Evolutionary conservation across 2,888 invertebrate genomes (phyloP).

Genomic region (Cylindroiulus punctatus): DNA sequence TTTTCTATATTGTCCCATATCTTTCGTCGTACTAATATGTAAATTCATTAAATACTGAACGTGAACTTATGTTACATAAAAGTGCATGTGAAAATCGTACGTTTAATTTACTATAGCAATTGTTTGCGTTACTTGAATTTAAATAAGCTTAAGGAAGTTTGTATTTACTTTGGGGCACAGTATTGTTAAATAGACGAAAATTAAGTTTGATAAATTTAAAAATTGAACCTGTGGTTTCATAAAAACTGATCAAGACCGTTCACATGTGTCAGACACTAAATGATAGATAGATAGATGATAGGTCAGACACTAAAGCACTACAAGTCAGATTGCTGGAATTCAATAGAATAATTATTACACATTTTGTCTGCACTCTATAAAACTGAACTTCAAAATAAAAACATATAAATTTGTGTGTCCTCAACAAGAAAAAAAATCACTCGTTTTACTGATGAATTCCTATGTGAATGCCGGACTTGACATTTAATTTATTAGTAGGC

Average conservation of each 20-base stretch:
- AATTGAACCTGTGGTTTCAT: not conserved
- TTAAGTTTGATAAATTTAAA: not conserved
- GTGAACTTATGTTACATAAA: too few species aligned
- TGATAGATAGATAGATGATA: too few species aligned
- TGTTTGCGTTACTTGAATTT: not conserved
- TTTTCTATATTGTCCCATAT: too few species aligned
- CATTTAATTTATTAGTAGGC: not conserved
- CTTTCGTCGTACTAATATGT: too few species aligned
- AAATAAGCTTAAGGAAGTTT: not conserved
- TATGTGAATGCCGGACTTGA: not conserved
- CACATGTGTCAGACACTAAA: not conserved
- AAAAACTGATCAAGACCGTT: not conserved
- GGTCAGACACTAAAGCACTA: not conserved
- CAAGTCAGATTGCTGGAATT: not conserved
- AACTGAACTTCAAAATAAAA: constrained; percentile 1
- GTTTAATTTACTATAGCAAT: too few species aligned
- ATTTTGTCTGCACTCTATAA: not conserved
- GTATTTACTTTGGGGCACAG: not conserved
- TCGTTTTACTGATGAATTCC: constrained; percentile 5
- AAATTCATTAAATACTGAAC: too few species aligned
- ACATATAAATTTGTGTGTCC: not conserved
- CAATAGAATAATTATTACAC: not conserved
- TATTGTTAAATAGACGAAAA: not conserved
- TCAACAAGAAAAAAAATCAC: not conserved
- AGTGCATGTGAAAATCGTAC: too few species aligned